Conservation (phyloP, 2,888 invertebrate genomes). For the Dinocampus coccinellae region DNA sequence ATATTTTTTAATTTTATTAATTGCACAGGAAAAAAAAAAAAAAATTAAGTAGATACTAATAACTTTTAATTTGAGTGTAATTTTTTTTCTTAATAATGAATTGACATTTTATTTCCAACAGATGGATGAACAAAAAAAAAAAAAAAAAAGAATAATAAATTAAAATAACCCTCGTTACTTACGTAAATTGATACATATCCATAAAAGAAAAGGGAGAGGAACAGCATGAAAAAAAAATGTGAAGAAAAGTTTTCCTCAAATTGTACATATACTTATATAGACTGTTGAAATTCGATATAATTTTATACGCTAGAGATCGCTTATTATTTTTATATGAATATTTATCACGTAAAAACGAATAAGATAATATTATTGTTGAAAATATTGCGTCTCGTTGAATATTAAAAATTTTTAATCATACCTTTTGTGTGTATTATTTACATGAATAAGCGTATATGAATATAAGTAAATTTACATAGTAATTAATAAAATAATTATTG, state of each 20-base stretch:
- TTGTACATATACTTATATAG: too few species aligned
- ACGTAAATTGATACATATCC: constrained; percentile 46
- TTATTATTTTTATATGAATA: not conserved
- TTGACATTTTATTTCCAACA: not conserved
- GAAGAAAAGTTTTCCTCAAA: constrained; percentile 61
- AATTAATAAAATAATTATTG: not conserved
- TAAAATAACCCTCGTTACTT: constrained; percentile 41
- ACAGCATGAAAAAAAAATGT: constrained; percentile 64
- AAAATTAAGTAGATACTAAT: too few species aligned
- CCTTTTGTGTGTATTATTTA: not conserved
- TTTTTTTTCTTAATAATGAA: too few species aligned
- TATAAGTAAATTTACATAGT: not conserved
- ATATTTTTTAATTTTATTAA: not conserved
- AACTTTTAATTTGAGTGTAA: not conserved
- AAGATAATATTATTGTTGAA: not conserved
- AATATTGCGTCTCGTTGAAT: not conserved
- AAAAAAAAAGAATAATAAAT: constrained; percentile 32
- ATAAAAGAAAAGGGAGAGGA: constrained; percentile 32
- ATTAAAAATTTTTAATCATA: not conserved
- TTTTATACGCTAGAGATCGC: not conserved
- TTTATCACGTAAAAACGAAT: not conserved
- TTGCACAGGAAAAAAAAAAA: constrained; percentile 14
- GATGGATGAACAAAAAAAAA: not conserved
- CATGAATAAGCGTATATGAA: not conserved
- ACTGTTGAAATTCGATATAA: too few species aligned